Evolutionary conservation across 2,888 invertebrate genomes (phyloP).

Genomic region (Danaus chrysippus): DNA sequence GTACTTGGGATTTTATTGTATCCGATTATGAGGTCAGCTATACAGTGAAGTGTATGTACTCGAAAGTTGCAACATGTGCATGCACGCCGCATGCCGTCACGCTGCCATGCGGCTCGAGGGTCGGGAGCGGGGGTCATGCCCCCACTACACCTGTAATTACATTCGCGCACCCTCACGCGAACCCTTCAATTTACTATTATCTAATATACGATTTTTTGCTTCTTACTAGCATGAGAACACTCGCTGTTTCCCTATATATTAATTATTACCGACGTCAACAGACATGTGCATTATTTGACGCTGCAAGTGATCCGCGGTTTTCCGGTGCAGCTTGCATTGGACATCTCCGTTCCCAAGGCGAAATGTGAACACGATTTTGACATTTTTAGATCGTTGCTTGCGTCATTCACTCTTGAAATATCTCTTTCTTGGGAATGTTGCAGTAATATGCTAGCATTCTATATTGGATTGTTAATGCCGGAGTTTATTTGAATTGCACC

Average conservation of each 20-base stretch:
- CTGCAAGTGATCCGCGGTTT: conserved; percentile 51
- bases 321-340: conserved; percentile 53
- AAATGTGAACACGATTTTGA: conserved; percentile 67
- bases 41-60: conserved; percentile 32
- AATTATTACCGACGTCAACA: conserved; percentile 67
- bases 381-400: conserved; percentile 67
- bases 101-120: conserved; percentile 39
- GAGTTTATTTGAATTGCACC: conserved; percentile 3
- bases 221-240: conserved; percentile 64
- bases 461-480: background rate
- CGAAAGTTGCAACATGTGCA: conserved; percentile 36
- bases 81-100: conserved; percentile 35
- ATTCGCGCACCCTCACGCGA: conserved; percentile 36
- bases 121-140: conserved; percentile 33
- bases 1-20: conserved; percentile 20
- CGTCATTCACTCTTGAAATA: conserved; percentile 59
- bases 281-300: conserved; percentile 72
- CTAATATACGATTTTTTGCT: conserved; percentile 45
- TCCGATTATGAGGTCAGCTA: conserved; percentile 32
- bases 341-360: conserved; percentile 48
- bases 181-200: conserved; percentile 39
- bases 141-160: conserved; percentile 39
- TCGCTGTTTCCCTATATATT: conserved; percentile 69
- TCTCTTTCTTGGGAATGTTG: conserved; percentile 51
- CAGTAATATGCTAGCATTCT: conserved; percentile 33